Conservation (phyloP, 2,888 invertebrate genomes). For the Ormia ochracea region DNA sequence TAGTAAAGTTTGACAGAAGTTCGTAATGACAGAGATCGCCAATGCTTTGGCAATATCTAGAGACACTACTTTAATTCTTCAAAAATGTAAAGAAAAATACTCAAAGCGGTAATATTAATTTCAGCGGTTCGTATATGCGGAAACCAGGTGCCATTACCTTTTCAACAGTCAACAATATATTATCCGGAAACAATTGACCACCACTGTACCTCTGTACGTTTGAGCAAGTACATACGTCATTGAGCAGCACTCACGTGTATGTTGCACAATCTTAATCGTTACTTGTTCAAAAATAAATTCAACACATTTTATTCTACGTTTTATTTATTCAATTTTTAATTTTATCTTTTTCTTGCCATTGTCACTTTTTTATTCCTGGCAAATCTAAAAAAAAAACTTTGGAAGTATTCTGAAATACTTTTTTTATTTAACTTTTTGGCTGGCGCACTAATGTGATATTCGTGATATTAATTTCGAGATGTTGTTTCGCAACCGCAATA, state of each 20-base stretch:
- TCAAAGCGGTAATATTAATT: too few species aligned
- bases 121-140: too few species aligned
- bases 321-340: not conserved
- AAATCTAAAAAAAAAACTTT: not conserved
- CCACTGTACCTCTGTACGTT: not conserved
- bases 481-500: conserved; percentile 6
- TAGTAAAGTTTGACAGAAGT: too few species aligned
- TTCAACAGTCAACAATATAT: too few species aligned
- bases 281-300: not conserved
- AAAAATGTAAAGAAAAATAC: too few species aligned
- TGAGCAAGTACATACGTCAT: not conserved
- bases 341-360: not conserved
- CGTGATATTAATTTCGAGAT: not conserved
- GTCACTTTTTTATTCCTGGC: not conserved
- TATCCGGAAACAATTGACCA: too few species aligned
- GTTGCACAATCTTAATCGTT: not conserved
- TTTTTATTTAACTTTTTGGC: not conserved
- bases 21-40: too few species aligned
- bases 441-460: not conserved
- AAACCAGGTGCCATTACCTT: too few species aligned
- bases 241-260: not conserved
- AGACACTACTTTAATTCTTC: too few species aligned
- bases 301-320: not conserved
- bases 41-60: too few species aligned
- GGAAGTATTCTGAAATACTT: not conserved